Percentiles rank a stretch among this genome's conserved stretches.
These are phyloP conservation scores for Neodiprion fabricii DNA, from an alignment of 1,140 invertebrate genomes.

Conservation along the genomic window DNA sequence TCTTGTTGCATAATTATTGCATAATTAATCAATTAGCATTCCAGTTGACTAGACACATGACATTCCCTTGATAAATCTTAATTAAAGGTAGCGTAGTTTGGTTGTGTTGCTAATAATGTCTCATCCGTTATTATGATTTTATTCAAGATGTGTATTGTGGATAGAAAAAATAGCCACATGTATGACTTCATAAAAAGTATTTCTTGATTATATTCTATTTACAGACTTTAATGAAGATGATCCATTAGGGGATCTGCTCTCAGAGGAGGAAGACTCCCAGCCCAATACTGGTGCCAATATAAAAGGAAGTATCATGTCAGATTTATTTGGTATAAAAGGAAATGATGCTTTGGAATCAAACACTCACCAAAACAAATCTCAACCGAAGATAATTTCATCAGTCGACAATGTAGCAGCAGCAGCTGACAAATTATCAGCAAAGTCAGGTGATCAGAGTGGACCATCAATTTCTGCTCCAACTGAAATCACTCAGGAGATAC, in stretches of 20 bases:
- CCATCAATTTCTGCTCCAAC: neutral
- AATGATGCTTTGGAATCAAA: neutral
- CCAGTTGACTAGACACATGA: no score
- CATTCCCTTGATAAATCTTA: no score
- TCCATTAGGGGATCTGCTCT: slow-evolving; percentile 37
- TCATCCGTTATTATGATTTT: no score
- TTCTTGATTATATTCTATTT: neutral
- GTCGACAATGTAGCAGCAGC: neutral
- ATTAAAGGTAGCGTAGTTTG: no score
- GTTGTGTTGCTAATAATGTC: no score
- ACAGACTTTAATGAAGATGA: slow-evolving; percentile 39
- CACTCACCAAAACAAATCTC: no score
- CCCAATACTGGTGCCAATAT: slow-evolving; percentile 20
- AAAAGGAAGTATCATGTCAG: slow-evolving; percentile 34
- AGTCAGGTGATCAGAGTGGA: neutral
- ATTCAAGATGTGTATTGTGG: no score
- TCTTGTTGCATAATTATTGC: no score
- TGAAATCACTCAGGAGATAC: neutral
- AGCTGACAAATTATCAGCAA: neutral
- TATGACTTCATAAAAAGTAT: no score
- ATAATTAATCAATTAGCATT: no score
- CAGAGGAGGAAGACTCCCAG: slow-evolving; percentile 36
- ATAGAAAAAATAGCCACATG: no score
- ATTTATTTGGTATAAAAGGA: slow-evolving; percentile 41
- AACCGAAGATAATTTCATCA: no score